phyloP scores from a whole-genome alignment of 1,140 invertebrate species.

The Caenorhabditis remanei region DNA sequence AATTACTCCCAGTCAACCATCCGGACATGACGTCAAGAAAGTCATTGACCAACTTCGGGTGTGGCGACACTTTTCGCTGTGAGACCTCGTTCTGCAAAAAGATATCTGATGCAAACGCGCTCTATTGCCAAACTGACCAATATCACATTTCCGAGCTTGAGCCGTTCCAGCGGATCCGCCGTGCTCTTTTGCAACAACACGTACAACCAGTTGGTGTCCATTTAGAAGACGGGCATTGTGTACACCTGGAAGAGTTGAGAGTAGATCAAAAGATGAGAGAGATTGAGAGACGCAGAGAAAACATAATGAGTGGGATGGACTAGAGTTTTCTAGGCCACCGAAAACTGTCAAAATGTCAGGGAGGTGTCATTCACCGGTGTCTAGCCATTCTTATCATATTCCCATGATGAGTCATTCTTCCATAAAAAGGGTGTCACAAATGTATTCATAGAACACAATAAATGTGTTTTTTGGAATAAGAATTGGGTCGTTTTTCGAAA shows the following conservation, averaged over 20 bases:
- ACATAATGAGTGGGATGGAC: no score
- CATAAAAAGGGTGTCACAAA: no score
- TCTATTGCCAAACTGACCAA: slow-evolving; percentile 20
- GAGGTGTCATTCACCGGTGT: no score
- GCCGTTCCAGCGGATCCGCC: slow-evolving; percentile 28
- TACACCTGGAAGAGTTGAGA: slow-evolving; percentile 5
- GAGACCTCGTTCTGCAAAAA: slow-evolving; percentile 34
- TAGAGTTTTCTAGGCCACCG: no score
- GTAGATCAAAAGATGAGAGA: neutral
- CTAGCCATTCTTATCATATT: no score
- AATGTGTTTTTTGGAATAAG: no score
- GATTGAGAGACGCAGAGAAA: neutral
- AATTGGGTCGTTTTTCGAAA: no score
- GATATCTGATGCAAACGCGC: neutral
- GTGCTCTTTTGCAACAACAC: slow-evolving; percentile 51
- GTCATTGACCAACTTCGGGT: slow-evolving; percentile 48
- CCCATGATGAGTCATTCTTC: no score
- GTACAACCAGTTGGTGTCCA: slow-evolving; percentile 53
- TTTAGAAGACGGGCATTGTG: neutral
- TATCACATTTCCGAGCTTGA: slow-evolving; percentile 55
- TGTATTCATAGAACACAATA: no score
- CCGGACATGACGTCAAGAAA: slow-evolving; percentile 53
- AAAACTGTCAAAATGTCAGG: no score
- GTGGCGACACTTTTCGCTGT: slow-evolving; percentile 47
- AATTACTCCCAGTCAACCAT: slow-evolving; percentile 46